Evolutionary conservation across 2,888 invertebrate genomes (phyloP), one percentile per base, ranked within the genome.

Genomic region (Plagiodera versicolora): DNA sequence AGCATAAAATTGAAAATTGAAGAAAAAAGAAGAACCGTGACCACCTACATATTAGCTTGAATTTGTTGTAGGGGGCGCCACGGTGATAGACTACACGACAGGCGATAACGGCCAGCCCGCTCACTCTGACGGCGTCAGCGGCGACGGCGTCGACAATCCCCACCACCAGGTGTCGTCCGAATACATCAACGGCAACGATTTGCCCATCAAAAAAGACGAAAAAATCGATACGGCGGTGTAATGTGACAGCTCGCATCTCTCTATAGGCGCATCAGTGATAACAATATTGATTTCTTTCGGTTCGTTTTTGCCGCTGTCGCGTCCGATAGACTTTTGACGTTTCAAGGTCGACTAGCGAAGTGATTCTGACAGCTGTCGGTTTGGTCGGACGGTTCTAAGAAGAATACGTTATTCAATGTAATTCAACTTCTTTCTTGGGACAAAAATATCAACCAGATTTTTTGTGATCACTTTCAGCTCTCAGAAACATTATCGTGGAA

Each of bases 161-260:
- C 81, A 82, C 67, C 81, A 81, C 67, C 84, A 85, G 73, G 81
- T 81, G 67, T 84, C 84, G 70, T 82, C 82, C 69, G 85, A 86
- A 72, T 85, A 84, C 79, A 83, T 85, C 72, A 85, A 85, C 74
- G 85, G 84, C 63, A 83, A 83, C 74, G 83, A 83, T 70, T 79
- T 83, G 70, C 73, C 75, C 24, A 80, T 83, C 72, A 84, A 84
- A 79, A 82, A 84, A 70, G 84, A 84, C 72, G 82, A 83, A 74
- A 85, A 85, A 75, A 84, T 84, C 73, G 84, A 86, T 73, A 85
- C 85, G 53, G 84, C 84, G 52, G 86, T 86, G 70, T 85, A 85
- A 83, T 57, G 14, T 3, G 39, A 32, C 32, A 11, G 4, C 32
- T 10, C 2, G 6, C 2, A 32, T 6, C 2, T 32, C 11, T 32